Evolutionary conservation across 2,888 invertebrate species (phyloP).

Genomic region (Dolichopus griseipennis): DNA sequence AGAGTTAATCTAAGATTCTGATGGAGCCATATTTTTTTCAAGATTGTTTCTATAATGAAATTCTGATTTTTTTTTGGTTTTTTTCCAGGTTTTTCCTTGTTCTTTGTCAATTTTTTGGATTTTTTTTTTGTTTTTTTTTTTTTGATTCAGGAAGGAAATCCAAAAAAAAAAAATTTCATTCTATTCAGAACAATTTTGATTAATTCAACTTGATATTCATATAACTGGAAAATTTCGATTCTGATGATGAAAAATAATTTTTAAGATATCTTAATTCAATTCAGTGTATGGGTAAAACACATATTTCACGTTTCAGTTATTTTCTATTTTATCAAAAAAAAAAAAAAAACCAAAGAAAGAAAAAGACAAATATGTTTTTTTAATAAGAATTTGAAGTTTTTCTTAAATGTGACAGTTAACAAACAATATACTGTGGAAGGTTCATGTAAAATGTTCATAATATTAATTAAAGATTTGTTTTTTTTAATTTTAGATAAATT

Average conservation of each 20-base stretch:
- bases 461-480: too few relatives aligned
- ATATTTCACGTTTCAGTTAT: neutral
- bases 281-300: neutral
- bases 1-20: neutral
- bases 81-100: neutral
- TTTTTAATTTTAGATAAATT: too few relatives aligned
- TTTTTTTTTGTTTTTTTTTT: too few relatives aligned
- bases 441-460: too few relatives aligned
- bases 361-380: too few relatives aligned
- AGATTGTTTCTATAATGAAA: neutral
- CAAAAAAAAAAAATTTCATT: neutral
- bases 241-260: neutral
- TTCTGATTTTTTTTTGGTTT: neutral
- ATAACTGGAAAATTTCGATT: neutral
- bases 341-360: too few relatives aligned
- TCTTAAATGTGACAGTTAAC: too few relatives aligned
- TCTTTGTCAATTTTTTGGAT: too few relatives aligned
- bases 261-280: neutral
- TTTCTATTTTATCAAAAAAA: neutral
- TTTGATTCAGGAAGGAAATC: neutral
- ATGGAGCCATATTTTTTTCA: neutral
- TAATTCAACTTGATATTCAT: neutral
- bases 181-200: neutral
- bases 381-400: too few relatives aligned
- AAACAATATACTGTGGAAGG: too few relatives aligned